Evolutionary conservation across 1,140 invertebrate genomes (phyloP), one percentile per base, ranked within the genome.

Genomic region (Physella acuta): DNA sequence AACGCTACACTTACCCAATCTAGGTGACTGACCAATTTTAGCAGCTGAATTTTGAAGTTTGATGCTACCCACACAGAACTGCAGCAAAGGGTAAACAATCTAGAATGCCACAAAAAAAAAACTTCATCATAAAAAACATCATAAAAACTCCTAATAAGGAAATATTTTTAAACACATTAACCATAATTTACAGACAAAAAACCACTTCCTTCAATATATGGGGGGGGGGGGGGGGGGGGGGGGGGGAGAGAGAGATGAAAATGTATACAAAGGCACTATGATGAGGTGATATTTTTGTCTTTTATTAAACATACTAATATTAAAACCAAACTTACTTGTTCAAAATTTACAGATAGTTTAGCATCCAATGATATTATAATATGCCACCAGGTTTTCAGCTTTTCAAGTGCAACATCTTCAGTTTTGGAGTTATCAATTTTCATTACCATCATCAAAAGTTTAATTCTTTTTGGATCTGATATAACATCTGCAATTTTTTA

Each of bases 351-450:
- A 24, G 78, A 73, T 0, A 73, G 58, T 62, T 79, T 78, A n/a
- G 68, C n/a, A 3, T 78, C 81, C 24, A 84, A 73, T 33, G 73
- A 68, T 39, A 61, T 68, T 3, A 82, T 65, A 71, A 78, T 83
- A 73, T 82, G 78, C 82, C 82, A 82, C 82, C 82, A 83, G 0
- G 77, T 76, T n/a, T 67, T 39, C 11, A 84, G 33, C 56, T 84
- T 83, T 37, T 71, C 75, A 65, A 78, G 16, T 17, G 82, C 82
- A 30, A 81, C 75, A 30, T 28, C 56, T 56, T 82, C 82, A 11
- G 63, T 74, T 53, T 75, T 81, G n/a, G 80, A 74, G 68, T 80
- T 83, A 67, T 75, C 77, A 11, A 75, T 64, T 52, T 76, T 79
- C 58, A 84, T 79, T 2, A 82, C 80, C 61, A 81, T 74, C 80